phyloP scores from a whole-genome alignment of 2,888 invertebrate genomes.

The Sisyra terminalis region DNA sequence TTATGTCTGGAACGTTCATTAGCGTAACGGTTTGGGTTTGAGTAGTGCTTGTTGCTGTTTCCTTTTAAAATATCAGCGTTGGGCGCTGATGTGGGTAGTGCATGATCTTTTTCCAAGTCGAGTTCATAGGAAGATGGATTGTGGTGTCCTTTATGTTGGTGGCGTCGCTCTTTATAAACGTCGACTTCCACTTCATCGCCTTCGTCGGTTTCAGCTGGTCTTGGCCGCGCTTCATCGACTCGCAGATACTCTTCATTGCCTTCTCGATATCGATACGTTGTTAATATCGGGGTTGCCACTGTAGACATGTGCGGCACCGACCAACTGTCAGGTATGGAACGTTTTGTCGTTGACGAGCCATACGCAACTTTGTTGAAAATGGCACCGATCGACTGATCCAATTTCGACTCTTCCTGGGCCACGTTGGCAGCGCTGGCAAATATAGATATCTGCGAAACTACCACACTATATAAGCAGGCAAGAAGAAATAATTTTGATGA shows the following conservation, averaged over 20 bases:
- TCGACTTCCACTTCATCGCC: slow-evolving; percentile 16
- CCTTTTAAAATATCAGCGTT: slow-evolving; percentile 65
- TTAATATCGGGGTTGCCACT: slow-evolving; percentile 41
- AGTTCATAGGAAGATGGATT: slow-evolving; percentile 37
- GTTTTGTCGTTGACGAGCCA: slow-evolving; percentile 48
- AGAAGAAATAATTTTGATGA: slow-evolving; percentile 3
- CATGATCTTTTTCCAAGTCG: slow-evolving; percentile 57
- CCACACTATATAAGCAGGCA: slow-evolving; percentile 1
- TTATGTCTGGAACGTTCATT: slow-evolving; percentile 26
- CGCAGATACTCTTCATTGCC: slow-evolving; percentile 25
- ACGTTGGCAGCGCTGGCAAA: neutral
- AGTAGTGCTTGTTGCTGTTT: slow-evolving; percentile 58
- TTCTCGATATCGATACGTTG: slow-evolving; percentile 33
- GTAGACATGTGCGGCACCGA: slow-evolving; percentile 43
- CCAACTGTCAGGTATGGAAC: slow-evolving; percentile 45
- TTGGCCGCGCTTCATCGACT: slow-evolving; percentile 23
- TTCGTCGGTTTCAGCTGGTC: slow-evolving; percentile 8
- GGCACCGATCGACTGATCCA: slow-evolving; percentile 48
- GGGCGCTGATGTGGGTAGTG: slow-evolving; percentile 55
- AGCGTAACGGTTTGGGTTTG: slow-evolving; percentile 47
- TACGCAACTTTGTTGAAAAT: slow-evolving; percentile 53
- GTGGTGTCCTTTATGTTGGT: slow-evolving; percentile 23
- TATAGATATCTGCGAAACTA: neutral
- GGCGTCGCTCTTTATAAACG: slow-evolving; percentile 15
- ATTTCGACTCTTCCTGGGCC: slow-evolving; percentile 25